Base-by-base conservation (phyloP, 2,797 vertebrate genomes). In the Cyprinodon diabolis region DNA sequence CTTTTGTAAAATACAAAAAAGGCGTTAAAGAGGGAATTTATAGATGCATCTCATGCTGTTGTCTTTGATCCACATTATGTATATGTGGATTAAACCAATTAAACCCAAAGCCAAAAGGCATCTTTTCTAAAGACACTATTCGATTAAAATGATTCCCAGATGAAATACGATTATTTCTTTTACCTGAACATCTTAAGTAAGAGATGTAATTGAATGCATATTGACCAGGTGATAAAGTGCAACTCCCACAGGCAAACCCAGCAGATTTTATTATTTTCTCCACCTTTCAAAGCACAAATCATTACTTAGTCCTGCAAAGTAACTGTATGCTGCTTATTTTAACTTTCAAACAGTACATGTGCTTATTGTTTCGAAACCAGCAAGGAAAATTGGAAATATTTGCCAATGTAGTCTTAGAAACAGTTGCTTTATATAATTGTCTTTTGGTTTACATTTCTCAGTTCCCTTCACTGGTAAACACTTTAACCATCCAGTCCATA, bases 1-100 rank as follows among this genome's bases (percentile, higher is more conserved):
- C 52, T 80, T 84, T 85, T 74, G 74, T 75, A 81, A 69, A 89
- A 84, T 90, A 89, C 82, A 79, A 90, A 83, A 82, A 83, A 82
- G 77, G 89, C 87, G 92, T 88, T 93, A 84, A 79, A 71, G 49
- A 15, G 55, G 69, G 69, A n/a, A 49, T 82, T 87, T 82, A 43
- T 76, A 82, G 77, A 49, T 30, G 37, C 76, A 68, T 84, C 60
- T 66, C 78, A 68, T 71, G 68, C 82, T 75, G 76, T 51, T 83
- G 80, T 78, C 82, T 86, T 78, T 82, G 74, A 68, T 82, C 69
- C 79, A 83, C 65, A 63, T 79, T 80, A 75, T 69, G 82, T 90
- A 30, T 30, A 30, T 30, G 30, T 30, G 30, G 30, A 30, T 30
- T 30, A 30, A 30, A 30, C 30, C 30, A 30, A 30, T 30, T 30